Base-by-base conservation (phyloP, 1,140 invertebrate genomes). In the Polyergus mexicanus region DNA sequence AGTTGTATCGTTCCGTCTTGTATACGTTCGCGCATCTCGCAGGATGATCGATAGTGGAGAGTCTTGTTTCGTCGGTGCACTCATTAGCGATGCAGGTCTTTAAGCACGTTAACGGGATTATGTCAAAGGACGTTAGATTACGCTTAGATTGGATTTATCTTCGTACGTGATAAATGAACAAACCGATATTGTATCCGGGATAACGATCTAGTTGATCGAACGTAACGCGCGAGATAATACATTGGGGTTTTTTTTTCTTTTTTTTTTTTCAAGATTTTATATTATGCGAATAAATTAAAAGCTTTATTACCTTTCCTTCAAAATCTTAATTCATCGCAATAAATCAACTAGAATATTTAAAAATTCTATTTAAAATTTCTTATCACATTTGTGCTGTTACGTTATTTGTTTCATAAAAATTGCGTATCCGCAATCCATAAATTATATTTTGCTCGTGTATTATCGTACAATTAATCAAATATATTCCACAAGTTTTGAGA, bases 21-120 rank as follows among this genome's bases (percentile, higher is more conserved):
- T 22, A 78, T 35, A 65, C 38, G 32, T 56, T 69, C 32, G 11
- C 28, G 44, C 10, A 80, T 68, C n/a, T 22, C 68, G 25, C 16
- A 38, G 35, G n/a, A 60, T 72, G 78, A 81, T 72, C 66, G 66
- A 81, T 81, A 72, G 25, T 32, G 5, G 47, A 58, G 60, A 54
- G 13, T 72, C 38, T 44, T 38, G 41, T 28, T 54, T 44, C 35
- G 38, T 32, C 38, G 25, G 41, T 81, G 78, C 16, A 60, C 41
- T 60, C 38, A 81, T 81, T 60, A 72, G 54, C 1, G 16, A 69
- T 69, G 65, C 63, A 16, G 65, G 13, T 80, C 35, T 71, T 60
- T 25, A 72, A 56, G 25, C 66, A 25, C 19, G 54, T 81, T 81
- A 72, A 81, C 78, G 78, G 78, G 51, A 81, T 60, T 51, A 51